These are phyloP conservation scores for Siderastrea siderea DNA, from an alignment of 92 coral and sea anemone genomes.

Conservation along the genomic window DNA sequence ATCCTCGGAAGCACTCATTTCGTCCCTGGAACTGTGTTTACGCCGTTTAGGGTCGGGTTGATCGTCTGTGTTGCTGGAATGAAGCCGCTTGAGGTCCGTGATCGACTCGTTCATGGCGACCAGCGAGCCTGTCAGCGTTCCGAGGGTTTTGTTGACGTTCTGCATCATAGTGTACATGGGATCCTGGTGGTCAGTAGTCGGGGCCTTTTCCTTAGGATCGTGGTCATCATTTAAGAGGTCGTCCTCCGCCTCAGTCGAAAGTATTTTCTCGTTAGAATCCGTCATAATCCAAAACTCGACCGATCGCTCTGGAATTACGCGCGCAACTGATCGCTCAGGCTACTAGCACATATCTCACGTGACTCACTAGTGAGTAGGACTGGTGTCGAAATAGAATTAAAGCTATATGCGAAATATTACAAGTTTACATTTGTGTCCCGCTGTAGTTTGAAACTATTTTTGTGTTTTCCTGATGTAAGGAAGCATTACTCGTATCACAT, in stretches of 20 bases:
- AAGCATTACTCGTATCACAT: too few species aligned
- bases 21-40: slow-evolving; percentile 8
- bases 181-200: slow-evolving; percentile 14
- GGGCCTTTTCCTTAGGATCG: slow-evolving; percentile 30
- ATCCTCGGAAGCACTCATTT: slow-evolving; percentile 30
- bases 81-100: neutral
- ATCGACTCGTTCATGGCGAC: neutral
- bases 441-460: too few species aligned
- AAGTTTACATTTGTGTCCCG: too few species aligned
- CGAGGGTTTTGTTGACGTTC: slow-evolving; percentile 13
- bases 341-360: too few species aligned
- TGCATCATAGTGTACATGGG: slow-evolving; percentile 8
- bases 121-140: slow-evolving; percentile 21
- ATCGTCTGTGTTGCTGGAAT: slow-evolving; percentile 19
- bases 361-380: too few species aligned
- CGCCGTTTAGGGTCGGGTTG: slow-evolving; percentile 24
- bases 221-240: slow-evolving; percentile 27
- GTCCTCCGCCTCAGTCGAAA: slow-evolving; percentile 31
- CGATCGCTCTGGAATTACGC: too few species aligned
- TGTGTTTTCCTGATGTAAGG: too few species aligned
- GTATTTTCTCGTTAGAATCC: slow-evolving; percentile 1
- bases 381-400: too few species aligned
- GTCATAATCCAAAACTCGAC: slow-evolving; percentile 13
- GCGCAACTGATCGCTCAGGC: neutral
- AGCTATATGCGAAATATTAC: too few species aligned